Evolutionary conservation across 1,140 invertebrate genomes (phyloP).

Genomic region (Drosophila novamexicana): DNA sequence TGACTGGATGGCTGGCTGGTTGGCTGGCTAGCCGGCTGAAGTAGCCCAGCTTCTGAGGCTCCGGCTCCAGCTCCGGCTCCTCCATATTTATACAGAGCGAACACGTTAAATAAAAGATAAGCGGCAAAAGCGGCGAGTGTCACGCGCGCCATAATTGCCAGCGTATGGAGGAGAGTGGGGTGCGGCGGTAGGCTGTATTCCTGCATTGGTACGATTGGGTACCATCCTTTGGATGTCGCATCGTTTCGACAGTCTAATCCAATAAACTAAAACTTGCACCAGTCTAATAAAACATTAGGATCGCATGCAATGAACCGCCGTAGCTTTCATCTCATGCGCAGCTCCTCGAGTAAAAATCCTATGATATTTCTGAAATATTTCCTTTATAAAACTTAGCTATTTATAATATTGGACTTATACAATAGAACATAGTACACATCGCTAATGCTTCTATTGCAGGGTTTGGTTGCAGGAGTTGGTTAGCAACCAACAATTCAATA

Average conservation of each 20-base stretch:
- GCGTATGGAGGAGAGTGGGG: conserved; percentile 2
- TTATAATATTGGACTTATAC: too few species aligned
- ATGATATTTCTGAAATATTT: neutral
- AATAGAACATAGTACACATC: too few species aligned
- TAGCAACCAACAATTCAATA: too few species aligned
- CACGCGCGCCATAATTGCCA: conserved; percentile 62
- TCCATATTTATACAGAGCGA: conserved; percentile 80
- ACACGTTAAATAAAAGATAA: conserved; percentile 82
- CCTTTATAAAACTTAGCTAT: too few species aligned
- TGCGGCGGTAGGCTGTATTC: neutral
- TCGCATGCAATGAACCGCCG: conserved; percentile 5
- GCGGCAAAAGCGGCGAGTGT: conserved; percentile 67
- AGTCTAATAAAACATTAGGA: conserved; percentile 23
- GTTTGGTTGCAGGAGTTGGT: too few species aligned
- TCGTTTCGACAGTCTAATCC: conserved; percentile 62
- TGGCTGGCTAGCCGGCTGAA: neutral
- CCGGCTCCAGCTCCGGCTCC: conserved; percentile 28
- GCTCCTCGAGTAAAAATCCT: neutral
- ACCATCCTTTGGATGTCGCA: conserved; percentile 44
- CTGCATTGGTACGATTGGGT: neutral
- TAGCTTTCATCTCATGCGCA: conserved; percentile 9
- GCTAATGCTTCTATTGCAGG: too few species aligned
- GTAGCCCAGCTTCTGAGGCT: conserved; percentile 14
- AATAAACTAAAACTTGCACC: conserved; percentile 62
- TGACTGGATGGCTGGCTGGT: conserved; percentile 19